These are phyloP conservation scores for Chymomyza costata DNA, from an alignment of 1,140 invertebrate genomes.

Conservation along the genomic window DNA sequence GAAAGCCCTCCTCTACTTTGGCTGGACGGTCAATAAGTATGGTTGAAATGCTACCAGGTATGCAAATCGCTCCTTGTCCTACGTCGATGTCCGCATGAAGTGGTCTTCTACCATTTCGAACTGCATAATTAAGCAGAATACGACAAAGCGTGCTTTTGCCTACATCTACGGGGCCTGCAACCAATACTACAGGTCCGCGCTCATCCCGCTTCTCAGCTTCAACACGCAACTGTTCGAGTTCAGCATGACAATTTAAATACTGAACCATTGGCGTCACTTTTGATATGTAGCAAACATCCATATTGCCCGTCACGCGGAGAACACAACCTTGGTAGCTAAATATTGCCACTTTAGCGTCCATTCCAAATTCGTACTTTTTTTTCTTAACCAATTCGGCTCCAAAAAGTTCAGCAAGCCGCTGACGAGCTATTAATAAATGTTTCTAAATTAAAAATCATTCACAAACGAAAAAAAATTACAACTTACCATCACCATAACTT, in stretches of 20 bases:
- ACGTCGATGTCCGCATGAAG: constrained; percentile 97
- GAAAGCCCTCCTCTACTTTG: constrained; percentile 93
- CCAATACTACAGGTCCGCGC: constrained; percentile 88
- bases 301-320: constrained; percentile 86
- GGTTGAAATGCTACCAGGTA: constrained; percentile 93
- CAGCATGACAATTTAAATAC: constrained; percentile 93
- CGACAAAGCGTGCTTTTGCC: constrained; percentile 94
- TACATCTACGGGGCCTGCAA: constrained; percentile 95
- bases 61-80: constrained; percentile 92
- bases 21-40: constrained; percentile 91
- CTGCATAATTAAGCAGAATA: constrained; percentile 94
- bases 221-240: constrained; percentile 89
- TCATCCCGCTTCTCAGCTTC: constrained; percentile 84
- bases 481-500: constrained; percentile 85
- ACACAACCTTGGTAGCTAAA: constrained; percentile 96
- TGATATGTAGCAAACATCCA: constrained; percentile 92
- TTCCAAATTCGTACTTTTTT: constrained; percentile 91
- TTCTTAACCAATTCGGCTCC: constrained; percentile 95
- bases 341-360: constrained; percentile 93
- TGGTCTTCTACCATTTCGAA: constrained; percentile 86
- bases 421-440: constrained; percentile 80
- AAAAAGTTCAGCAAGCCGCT: constrained; percentile 94
- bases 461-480: constrained; percentile 7
- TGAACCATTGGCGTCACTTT: constrained; percentile 93
- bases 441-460: constrained; percentile 37